Conservation (phyloP, 2,797 vertebrate genomes). For the Chelon labrosus region DNA sequence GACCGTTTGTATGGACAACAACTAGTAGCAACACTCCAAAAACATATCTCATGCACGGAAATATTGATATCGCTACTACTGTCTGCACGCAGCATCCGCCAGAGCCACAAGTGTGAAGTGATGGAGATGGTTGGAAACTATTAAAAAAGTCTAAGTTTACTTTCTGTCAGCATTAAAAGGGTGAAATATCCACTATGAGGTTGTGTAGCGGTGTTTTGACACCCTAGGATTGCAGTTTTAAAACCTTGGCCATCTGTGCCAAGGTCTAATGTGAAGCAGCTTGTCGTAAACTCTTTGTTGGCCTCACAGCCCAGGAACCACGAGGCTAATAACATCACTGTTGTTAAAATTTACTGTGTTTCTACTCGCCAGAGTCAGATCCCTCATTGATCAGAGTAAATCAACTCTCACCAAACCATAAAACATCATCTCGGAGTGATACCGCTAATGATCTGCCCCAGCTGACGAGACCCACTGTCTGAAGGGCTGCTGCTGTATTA, state of each 20-base stretch:
- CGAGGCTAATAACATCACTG: slow-evolving; percentile 75
- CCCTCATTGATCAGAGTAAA: slow-evolving; percentile 77
- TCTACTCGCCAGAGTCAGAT: slow-evolving; percentile 68
- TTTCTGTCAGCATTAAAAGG: slow-evolving; percentile 25
- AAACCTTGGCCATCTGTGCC: slow-evolving; percentile 68
- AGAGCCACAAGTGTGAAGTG: neutral
- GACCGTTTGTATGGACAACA: neutral
- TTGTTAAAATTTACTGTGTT: slow-evolving; percentile 78
- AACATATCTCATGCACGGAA: neutral
- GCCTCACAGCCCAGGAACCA: slow-evolving; percentile 63
- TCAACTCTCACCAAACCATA: slow-evolving; percentile 72
- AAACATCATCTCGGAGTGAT: slow-evolving; percentile 75
- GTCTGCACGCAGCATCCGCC: neutral
- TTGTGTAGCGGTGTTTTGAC: slow-evolving; percentile 46
- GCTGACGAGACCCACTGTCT: slow-evolving; percentile 64
- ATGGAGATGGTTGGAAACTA: neutral
- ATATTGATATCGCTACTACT: neutral
- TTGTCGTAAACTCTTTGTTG: slow-evolving; percentile 79
- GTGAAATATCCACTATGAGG: slow-evolving; percentile 31
- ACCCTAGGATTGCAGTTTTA: slow-evolving; percentile 55
- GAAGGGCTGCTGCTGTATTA: slow-evolving; percentile 64
- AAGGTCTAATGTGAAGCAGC: slow-evolving; percentile 72
- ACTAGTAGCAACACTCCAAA: neutral
- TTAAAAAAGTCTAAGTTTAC: neutral
- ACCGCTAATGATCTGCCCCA: slow-evolving; percentile 70